Base-by-base conservation (phyloP, 2,113 vertebrate species). In the Mirounga angustirostris region DNA sequence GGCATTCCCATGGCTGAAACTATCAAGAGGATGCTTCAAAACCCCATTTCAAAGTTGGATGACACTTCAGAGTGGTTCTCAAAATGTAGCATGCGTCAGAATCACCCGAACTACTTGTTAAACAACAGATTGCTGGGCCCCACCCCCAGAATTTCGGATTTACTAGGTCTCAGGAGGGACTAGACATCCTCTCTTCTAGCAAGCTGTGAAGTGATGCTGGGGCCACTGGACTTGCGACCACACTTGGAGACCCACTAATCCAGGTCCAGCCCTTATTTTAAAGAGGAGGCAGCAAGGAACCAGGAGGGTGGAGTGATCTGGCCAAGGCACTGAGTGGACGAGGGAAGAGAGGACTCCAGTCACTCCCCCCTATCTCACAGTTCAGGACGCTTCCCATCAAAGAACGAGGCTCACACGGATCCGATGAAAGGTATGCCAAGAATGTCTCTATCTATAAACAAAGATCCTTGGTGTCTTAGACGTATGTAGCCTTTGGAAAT, bases 371-470 rank as follows among this genome's bases (percentile, higher is more conserved):
- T 28, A 26, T 30, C 73, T 65, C 65, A 63, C 3, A 33, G 79
- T 46, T 50, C 74, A 26, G 8, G 81, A 36, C 0, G 0, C 13
- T 26, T 86, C 80, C 56, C 65, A 36, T 91, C 46, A 56, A 71
- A 76, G 56, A 65, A 80, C 8, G 59, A 78, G 74, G 69, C 71
- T 94, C 67, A 4, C 33, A 40, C 30, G 15, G 67, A 74, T 11
- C 10, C 0, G 13, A 88, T 36, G 65, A 92, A 91, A 97, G 74
- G 92, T 71, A 96, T 95, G 73, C 65, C 13, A 92, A 96, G 84
- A 95, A 88, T 96, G 80, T 88, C 92, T 82, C 67, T 85, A 95
- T 95, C 95, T 96, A 83, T 74, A 92, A 94, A 92, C 91, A 95
- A 83, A 93, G 58, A 92, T 84, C 85, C 50, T 85, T 40, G 86